Base-by-base conservation (phyloP, 2,888 invertebrate species). In the Dioctria linearis region DNA sequence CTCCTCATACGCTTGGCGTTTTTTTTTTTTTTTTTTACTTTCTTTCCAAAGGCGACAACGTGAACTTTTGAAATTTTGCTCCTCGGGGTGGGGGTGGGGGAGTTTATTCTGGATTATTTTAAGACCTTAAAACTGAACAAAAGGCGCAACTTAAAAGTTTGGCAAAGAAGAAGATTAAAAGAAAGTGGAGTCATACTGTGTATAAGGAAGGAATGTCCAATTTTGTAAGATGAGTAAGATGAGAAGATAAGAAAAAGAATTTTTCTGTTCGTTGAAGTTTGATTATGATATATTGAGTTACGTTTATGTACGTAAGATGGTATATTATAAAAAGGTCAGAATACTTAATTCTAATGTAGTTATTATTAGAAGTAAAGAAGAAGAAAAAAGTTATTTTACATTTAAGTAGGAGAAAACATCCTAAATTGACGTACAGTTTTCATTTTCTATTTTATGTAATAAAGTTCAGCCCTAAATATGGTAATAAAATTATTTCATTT, bases 61-160 rank as follows among this genome's bases (percentile, higher is more conserved):
- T 8, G 5, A 46, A 54, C 54, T 54, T 54, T 11, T 54, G 54
- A 54, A 8, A 4, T 3, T 3, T 54, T 54, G 25, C 25, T 25
- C 25, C 25, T 25, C 25, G 25, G 25, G 25, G 25, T 25, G 2
- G 25, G 2, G 25, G 25, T 25, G 54, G 11, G 54, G n/a, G n/a
- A 54, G 11, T 54, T 54, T 25, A 25, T 8, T 69, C n/a, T 11
- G 39, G 39, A 69, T 69, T 69, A 69, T 69, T 69, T 13, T n/a
- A 51, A 11, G 51, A 51, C 42, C 5, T 43, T 67, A 43, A 13
- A 13, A 13, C 11, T 11, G 37, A 37, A 11, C 37, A 37, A 69
- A 46, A 51, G 39, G 69, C 69, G 51, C 2, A 40, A 69, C 25
- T 13, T 49, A 51, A 51, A 69, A 69, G 69, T 69, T 69, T 69